Base-by-base conservation (phyloP, 2,113 vertebrate genomes). In the Sander vitreus region DNA sequence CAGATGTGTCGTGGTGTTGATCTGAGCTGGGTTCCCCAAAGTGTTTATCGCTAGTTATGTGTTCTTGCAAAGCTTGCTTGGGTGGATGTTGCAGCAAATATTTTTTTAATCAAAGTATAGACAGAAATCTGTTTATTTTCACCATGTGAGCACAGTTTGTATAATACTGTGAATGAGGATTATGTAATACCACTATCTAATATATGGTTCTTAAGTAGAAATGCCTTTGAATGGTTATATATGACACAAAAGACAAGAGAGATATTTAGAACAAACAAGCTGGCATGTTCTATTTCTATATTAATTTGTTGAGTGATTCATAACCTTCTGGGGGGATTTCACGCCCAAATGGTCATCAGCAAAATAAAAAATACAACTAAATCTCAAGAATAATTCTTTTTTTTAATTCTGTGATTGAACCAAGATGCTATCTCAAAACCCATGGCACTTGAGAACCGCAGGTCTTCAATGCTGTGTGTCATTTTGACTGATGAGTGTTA, bases 1-100 rank as follows among this genome's bases (percentile, higher is more conserved):
- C 85, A 67, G 63, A 63, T 73, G 84, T 88, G 71, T 73, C 1
- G 84, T 91, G 75, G 9, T 90, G 75, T 89, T 33, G 63, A 68
- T 88, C 63, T 43, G 74, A 73, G 70, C 72, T 80, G 76, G 63
- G 63, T 83, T 85, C 67, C 80, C 75, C 80, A 82, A 89, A 90
- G 81, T 89, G 86, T 84, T 89, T 76, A 69, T 85, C 54, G 59
- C 67, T 77, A 64, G 58, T 80, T n/a, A 1, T 18, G 8, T 76
- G 62, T 81, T 74, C 33, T 60, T 43, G 45, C 50, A 78, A 74
- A 68, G 81, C 81, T 86, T 88, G 65, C 67, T 77, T 51, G 33
- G 51, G 19, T 73, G 62, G 30, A 76, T 75, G 57, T 70, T 64
- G 59, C 45, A 23, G 33, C 51, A 60, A 47, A 60, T 76, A 53